These are phyloP conservation scores for Picus viridis DNA, from an alignment of 2,797 vertebrate genomes.

Conservation along the genomic window DNA sequence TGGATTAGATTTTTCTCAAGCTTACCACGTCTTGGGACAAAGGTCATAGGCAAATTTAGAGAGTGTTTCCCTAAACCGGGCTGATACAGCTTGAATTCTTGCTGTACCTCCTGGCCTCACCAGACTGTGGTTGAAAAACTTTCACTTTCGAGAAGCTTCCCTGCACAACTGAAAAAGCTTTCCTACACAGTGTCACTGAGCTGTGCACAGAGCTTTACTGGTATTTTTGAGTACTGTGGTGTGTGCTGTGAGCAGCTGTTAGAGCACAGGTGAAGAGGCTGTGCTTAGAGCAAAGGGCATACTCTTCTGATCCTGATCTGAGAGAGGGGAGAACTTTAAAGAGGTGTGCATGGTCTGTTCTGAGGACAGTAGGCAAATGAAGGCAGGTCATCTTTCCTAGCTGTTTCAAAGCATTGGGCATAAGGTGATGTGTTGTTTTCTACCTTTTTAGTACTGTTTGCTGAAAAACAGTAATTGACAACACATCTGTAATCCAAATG, in stretches of 20 bases:
- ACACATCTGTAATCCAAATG: neutral
- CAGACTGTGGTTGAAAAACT: neutral
- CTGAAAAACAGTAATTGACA: neutral
- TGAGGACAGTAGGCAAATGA: neutral
- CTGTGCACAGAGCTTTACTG: neutral
- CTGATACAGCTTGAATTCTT: neutral
- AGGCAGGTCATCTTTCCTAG: neutral
- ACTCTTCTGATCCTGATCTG: neutral
- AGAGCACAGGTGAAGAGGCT: neutral
- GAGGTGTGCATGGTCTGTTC: rapidly evolving
- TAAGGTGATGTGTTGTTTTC: neutral
- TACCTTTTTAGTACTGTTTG: neutral
- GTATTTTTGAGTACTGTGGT: neutral
- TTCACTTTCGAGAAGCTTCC: neutral
- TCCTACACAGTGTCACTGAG: neutral
- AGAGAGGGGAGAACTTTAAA: neutral
- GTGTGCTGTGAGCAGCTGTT: neutral
- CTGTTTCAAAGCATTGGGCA: neutral
- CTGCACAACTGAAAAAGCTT: neutral
- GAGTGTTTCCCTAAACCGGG: neutral
- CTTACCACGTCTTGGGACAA: neutral
- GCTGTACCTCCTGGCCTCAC: neutral
- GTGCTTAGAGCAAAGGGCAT: neutral
- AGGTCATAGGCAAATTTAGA: neutral
- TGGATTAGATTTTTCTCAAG: neutral